phyloP scores from a whole-genome alignment of 2,797 vertebrate genomes.

The Cygnus olor region DNA sequence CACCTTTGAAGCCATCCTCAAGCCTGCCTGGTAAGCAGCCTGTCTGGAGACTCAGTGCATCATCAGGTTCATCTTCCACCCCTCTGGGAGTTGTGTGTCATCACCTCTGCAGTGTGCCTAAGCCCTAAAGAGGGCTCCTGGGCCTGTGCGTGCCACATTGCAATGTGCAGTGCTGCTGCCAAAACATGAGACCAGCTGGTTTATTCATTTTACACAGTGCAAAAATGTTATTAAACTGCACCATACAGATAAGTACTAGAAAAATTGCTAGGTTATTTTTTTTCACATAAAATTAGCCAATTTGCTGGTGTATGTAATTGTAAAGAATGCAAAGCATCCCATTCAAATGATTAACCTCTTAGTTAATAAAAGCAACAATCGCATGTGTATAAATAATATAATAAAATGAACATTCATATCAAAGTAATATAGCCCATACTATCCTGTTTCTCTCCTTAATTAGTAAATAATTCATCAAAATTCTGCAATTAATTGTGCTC shows the following conservation, averaged over 20 bases:
- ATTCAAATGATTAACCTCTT: conserved; percentile 85
- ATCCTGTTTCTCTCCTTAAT: conserved; percentile 75
- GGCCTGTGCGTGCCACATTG: not conserved
- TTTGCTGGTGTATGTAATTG: conserved; percentile 77
- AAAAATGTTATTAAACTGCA: conserved; percentile 79
- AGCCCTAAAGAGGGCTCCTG: not conserved
- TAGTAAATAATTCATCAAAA: conserved; percentile 84
- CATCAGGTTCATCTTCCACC: not conserved
- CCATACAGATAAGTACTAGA: conserved; percentile 78
- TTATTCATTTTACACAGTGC: conserved; percentile 72
- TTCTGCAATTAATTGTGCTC: conserved; percentile 77
- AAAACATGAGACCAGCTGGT: conserved; percentile 29
- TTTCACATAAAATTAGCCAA: conserved; percentile 80
- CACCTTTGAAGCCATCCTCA: conserved; percentile 20
- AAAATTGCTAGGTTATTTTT: conserved; percentile 76
- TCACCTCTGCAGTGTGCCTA: conserved; percentile 29
- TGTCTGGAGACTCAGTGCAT: not conserved
- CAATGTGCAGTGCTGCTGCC: conserved; percentile 27
- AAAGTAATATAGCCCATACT: conserved; percentile 71
- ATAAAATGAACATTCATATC: conserved; percentile 78
- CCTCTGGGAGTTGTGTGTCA: not conserved
- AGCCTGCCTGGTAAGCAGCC: not conserved
- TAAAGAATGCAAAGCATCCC: conserved; percentile 76
- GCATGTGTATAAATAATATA: conserved; percentile 80
- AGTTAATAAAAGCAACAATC: conserved; percentile 82